These are phyloP conservation scores for Calonectris borealis DNA, from an alignment of 2,113 vertebrate genomes.

Conservation along the genomic window DNA sequence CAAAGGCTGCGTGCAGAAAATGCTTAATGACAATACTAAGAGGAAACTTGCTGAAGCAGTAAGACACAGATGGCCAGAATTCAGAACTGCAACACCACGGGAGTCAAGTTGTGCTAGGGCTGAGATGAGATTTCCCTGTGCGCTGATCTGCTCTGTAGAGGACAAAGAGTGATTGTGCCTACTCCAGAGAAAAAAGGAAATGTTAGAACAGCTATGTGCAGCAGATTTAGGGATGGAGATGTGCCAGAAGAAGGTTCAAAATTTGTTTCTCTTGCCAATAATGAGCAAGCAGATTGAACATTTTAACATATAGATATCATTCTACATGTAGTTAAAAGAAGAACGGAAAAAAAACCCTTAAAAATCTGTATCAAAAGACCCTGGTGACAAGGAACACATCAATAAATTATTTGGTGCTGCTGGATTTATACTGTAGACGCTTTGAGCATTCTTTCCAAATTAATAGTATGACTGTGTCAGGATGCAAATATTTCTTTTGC, in stretches of 20 bases:
- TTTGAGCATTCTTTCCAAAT: neutral
- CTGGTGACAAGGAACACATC: neutral
- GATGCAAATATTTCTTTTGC: neutral
- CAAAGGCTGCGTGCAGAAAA: constrained; percentile 70
- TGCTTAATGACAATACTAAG: constrained; percentile 65
- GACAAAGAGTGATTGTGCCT: constrained; percentile 59
- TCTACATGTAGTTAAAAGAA: neutral
- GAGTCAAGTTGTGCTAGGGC: constrained; percentile 29
- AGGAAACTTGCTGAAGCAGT: constrained; percentile 71
- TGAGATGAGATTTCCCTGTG: constrained; percentile 40
- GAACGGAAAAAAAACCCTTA: neutral
- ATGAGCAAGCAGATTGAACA: constrained; percentile 23
- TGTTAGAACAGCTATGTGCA: neutral
- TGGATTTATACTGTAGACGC: neutral
- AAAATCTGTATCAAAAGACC: neutral
- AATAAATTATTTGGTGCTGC: neutral
- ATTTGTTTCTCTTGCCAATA: constrained; percentile 17
- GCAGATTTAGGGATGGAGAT: constrained; percentile 1
- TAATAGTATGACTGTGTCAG: neutral
- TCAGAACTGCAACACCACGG: constrained; percentile 55
- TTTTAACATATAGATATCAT: constrained; percentile 3
- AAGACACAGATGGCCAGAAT: constrained; percentile 65
- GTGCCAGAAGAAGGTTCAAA: constrained; percentile 10
- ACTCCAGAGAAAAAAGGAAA: constrained; percentile 39
- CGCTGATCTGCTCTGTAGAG: constrained; percentile 26